Evolutionary conservation across 2,797 vertebrate genomes (phyloP), one percentile per base, ranked within the genome.

Genomic region (Picus viridis): DNA sequence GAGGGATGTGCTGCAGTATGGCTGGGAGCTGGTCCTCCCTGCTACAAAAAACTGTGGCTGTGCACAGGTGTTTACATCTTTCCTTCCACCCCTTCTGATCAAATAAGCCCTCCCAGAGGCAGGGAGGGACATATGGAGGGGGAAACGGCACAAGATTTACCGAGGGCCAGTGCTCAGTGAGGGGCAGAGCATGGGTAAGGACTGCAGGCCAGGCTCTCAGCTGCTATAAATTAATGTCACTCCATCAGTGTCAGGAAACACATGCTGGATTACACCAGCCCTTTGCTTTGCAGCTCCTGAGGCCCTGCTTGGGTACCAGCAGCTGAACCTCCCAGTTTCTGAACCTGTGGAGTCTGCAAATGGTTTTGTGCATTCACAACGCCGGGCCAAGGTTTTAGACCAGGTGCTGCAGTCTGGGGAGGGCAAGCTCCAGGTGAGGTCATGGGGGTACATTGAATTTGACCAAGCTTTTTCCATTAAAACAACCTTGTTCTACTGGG

Each of bases 1-100:
- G 4, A 15, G 20, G 41, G 9, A 30, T 17, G 3, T 0, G 1
- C 36, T 15, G 65, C 1, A 5, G 12, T 12, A 0, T 16, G 36
- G 30, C 72, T 49, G 54, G n/a, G 59, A 47, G 43, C 7, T 6
- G 30, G 3, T 41, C 51, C 81, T 63, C 23, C 53, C 61, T 26
- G 57, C 32, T 32, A 45, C 54, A 32, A n/a, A n/a, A 71, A 41
- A 23, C 74, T 43, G 65, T 10, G 17, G 23, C 59, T 81, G 67
- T 29, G 26, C 49, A 29, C 20, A 47, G 89, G 12, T 3, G 4
- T 30, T 57, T 51, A 14, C 23, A 22, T 7, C 39, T 45, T 69
- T 61, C 53, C 29, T 63, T 51, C 57, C 84, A 77, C 24, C 79
- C 69, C 58, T 36, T 5, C 75, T 9, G 56, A 85, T 85, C 85